A percentile compares a stretch with the other conserved stretches of the same genome.
These are phyloP conservation scores for Acanthisitta chloris DNA, from an alignment of 2,113 vertebrate species.

Conservation along the genomic window DNA sequence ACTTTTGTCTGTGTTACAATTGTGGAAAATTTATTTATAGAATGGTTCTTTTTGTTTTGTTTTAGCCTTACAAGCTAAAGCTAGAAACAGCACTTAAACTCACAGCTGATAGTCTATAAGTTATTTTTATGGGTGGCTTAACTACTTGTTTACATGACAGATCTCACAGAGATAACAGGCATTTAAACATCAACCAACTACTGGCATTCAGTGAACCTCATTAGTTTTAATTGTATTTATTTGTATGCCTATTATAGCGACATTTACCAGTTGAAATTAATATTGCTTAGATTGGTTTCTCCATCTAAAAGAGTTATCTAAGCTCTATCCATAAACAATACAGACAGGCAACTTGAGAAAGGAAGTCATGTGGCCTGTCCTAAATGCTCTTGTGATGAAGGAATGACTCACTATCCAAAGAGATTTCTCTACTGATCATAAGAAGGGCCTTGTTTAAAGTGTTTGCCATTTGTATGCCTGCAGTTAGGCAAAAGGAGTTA, in stretches of 20 bases:
- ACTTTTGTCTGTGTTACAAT: neutral
- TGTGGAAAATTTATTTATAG: neutral
- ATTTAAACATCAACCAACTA: neutral
- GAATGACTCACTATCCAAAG: neutral
- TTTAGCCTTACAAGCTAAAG: neutral
- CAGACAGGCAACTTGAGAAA: neutral
- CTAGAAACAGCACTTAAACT: neutral
- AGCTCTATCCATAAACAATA: neutral
- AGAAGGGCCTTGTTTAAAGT: neutral
- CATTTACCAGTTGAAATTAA: neutral
- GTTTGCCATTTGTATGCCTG: neutral
- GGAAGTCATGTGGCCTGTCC: neutral
- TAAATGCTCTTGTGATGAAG: neutral
- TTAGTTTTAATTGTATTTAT: constrained; percentile 26
- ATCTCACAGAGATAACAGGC: neutral
- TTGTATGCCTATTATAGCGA: neutral
- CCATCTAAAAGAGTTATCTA: neutral
- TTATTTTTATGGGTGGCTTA: constrained; percentile 31
- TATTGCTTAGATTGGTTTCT: neutral
- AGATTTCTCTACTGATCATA: neutral
- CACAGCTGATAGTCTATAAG: neutral
- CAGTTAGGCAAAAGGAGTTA: neutral
- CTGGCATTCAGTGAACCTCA: neutral
- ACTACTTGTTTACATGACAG: neutral
- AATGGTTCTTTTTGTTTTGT: neutral